Evolutionary conservation across 2,113 vertebrate genomes (phyloP).

Genomic region (Pelecanus crispus): DNA sequence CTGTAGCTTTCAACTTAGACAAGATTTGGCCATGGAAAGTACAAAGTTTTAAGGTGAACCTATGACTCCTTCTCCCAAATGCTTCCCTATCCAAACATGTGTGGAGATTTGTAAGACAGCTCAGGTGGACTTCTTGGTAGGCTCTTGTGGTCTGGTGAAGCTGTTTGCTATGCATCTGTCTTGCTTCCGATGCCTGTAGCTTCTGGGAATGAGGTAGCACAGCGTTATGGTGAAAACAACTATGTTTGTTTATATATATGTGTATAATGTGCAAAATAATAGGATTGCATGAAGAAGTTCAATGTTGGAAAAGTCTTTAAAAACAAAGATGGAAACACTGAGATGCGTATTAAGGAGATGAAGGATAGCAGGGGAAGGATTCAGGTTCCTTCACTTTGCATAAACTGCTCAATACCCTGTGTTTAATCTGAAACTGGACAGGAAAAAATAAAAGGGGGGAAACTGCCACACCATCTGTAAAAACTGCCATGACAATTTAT

Average conservation of each 20-base stretch:
- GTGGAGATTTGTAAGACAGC: not conserved
- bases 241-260: not conserved
- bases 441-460: not conserved
- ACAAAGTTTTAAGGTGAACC: not conserved
- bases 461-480: slow-evolving; percentile 48
- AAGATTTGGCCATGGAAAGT: not conserved
- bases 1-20: not conserved
- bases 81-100: rapidly evolving
- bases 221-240: not conserved
- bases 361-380: not conserved
- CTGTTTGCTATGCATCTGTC: rapidly evolving
- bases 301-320: not conserved
- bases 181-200: not conserved
- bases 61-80: not conserved
- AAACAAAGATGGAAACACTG: not conserved
- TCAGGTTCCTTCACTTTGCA: not conserved
- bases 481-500: slow-evolving; percentile 62
- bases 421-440: slow-evolving; percentile 28
- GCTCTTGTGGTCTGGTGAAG: not conserved
- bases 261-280: not conserved
- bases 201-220: not conserved
- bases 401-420: not conserved
- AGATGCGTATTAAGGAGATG: not conserved
- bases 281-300: not conserved
- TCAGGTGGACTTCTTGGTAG: not conserved